phyloP scores from a whole-genome alignment of 2,797 vertebrate species.

The Enteromius thamalakanensis region DNA sequence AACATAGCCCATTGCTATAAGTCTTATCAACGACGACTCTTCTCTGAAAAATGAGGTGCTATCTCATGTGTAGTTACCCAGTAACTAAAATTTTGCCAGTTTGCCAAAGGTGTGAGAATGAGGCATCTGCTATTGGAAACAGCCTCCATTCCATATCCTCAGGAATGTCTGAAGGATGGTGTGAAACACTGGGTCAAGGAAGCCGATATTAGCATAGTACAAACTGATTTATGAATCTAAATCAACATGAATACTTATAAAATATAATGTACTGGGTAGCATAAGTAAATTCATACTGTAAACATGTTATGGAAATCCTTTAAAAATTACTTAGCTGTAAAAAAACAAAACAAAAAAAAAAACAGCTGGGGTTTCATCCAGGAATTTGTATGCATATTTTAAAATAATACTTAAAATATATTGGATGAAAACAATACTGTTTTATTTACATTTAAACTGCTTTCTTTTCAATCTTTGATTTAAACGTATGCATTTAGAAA shows the following conservation, averaged over 20 bases:
- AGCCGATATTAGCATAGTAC: neutral
- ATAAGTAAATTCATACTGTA: constrained; percentile 22
- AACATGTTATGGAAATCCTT: constrained; percentile 36
- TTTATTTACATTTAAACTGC: neutral
- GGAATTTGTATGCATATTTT: neutral
- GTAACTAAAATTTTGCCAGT: constrained; percentile 20
- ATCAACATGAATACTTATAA: constrained; percentile 10
- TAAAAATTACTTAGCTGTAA: constrained; percentile 13
- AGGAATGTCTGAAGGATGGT: constrained; percentile 9
- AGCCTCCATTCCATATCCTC: constrained; percentile 17
- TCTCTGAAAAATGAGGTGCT: constrained; percentile 17
- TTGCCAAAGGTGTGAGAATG: constrained; percentile 32
- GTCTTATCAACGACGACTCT: neutral
- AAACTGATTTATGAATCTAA: constrained; percentile 38
- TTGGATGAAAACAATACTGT: neutral
- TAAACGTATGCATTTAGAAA: neutral
- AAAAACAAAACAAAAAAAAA: neutral
- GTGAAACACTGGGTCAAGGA: neutral
- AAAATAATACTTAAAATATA: neutral
- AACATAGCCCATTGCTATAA: neutral
- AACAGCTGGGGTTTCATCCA: neutral
- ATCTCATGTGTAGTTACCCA: constrained; percentile 16
- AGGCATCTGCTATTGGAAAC: constrained; percentile 33
- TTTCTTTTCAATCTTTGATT: neutral
- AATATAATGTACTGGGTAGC: neutral